Percentiles rank a stretch among this genome's conserved stretches.
phyloP scores from a whole-genome alignment of 2,113 vertebrate species.

The Ariopsis seemanni region DNA sequence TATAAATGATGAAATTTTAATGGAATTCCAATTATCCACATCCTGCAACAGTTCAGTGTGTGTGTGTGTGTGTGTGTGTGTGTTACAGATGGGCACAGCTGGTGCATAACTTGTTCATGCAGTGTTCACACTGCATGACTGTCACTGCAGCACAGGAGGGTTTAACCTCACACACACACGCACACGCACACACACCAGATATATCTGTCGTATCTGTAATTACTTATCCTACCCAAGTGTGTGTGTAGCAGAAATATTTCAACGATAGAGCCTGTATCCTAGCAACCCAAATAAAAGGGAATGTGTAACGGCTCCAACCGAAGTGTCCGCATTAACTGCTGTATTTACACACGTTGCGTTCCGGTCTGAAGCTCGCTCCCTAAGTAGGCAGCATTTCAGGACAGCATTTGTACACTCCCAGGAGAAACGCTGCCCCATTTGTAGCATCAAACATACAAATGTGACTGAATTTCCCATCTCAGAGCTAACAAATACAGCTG shows the following conservation, averaged over 20 bases:
- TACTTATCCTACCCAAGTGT: conserved; percentile 15
- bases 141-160: conserved; percentile 25
- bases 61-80: conserved; percentile 5
- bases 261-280: conserved; percentile 31
- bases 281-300: conserved; percentile 46
- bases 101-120: conserved; percentile 13
- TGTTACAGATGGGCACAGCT: conserved; percentile 9
- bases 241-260: conserved; percentile 34
- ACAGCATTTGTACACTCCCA: neutral
- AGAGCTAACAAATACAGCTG: too few species aligned
- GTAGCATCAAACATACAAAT: neutral
- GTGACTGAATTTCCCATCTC: neutral
- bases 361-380: neutral
- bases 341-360: conserved; percentile 23
- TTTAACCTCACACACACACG: conserved; percentile 7
- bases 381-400: neutral
- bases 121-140: conserved; percentile 16
- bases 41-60: conserved; percentile 34
- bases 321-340: neutral
- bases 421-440: neutral
- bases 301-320: conserved; percentile 21
- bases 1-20: conserved; percentile 46
- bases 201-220: neutral
- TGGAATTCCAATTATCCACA: conserved; percentile 45
- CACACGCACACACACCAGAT: neutral